Evolutionary conservation across 2,113 vertebrate species (phyloP).

Genomic region (Scomber scombrus): DNA sequence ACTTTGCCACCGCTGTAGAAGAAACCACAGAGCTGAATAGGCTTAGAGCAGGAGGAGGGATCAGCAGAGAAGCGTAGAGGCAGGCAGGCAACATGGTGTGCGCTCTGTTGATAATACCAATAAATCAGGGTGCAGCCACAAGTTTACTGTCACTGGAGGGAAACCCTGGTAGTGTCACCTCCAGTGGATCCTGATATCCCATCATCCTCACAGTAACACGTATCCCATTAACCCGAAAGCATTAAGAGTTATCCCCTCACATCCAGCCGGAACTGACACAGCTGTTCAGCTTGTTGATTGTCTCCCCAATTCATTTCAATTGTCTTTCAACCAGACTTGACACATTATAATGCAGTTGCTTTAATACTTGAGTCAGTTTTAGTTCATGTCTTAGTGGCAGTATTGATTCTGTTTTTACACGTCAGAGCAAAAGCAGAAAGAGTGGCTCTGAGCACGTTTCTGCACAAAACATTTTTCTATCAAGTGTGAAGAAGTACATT

Average conservation of each 20-base stretch:
- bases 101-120: conserved; percentile 71
- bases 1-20: conserved; percentile 30
- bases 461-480: background rate
- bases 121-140: conserved; percentile 61
- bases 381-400: conserved; percentile 2
- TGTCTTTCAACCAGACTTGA: conserved; percentile 19
- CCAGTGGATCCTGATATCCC: conserved; percentile 21
- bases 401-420: background rate
- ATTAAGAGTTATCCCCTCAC: conserved; percentile 16
- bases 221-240: conserved; percentile 16
- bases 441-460: background rate
- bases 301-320: conserved; percentile 20
- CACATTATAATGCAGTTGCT: conserved; percentile 11
- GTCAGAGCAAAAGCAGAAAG: background rate
- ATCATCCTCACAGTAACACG: conserved; percentile 12
- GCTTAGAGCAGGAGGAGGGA: conserved; percentile 65
- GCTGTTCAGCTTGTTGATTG: conserved; percentile 15
- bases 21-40: conserved; percentile 58
- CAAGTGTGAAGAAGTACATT: too few species aligned
- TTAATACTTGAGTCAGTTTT: background rate
- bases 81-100: conserved; percentile 59
- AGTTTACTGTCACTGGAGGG: conserved; percentile 46
- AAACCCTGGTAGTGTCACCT: conserved; percentile 41
- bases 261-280: conserved; percentile 24
- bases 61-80: conserved; percentile 58